Conservation (phyloP, 1,140 invertebrate species). For the Drosophila eugracilis region DNA sequence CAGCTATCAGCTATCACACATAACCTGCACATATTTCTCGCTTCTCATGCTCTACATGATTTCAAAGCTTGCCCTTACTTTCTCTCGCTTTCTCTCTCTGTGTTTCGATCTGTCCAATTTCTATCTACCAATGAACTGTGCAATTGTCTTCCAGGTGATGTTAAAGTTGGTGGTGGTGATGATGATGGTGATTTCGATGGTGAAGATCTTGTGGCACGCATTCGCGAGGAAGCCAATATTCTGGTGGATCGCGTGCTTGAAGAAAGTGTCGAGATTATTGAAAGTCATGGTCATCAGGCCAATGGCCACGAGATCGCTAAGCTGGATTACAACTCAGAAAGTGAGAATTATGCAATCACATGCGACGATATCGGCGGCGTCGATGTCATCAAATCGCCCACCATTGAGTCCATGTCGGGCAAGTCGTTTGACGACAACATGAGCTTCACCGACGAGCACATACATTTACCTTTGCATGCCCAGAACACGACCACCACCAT, state of each 20-base stretch:
- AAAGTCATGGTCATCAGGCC: conserved; percentile 67
- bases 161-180: conserved; percentile 67
- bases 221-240: conserved; percentile 80
- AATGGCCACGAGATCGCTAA: conserved; percentile 66
- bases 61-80: conserved; percentile 50
- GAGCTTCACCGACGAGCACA: conserved; percentile 82
- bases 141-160: conserved; percentile 80
- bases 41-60: conserved; percentile 64
- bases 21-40: conserved; percentile 56
- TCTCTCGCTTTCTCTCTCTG: conserved; percentile 3
- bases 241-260: conserved; percentile 83
- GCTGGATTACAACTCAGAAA: conserved; percentile 82
- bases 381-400: conserved; percentile 84
- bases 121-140: conserved; percentile 74
- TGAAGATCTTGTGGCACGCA: conserved; percentile 64
- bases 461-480: conserved; percentile 71
- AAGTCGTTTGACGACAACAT: conserved; percentile 85
- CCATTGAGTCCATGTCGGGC: conserved; percentile 84
- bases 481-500: conserved; percentile 48
- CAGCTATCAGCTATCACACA: conserved; percentile 45
- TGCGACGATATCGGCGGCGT: conserved; percentile 83
- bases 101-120: conserved; percentile 63
- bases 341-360: conserved; percentile 84
- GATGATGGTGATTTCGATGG: conserved; percentile 50
- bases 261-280: conserved; percentile 80